Base-by-base conservation (phyloP, 2,113 vertebrate genomes). In the Peromyscus californicus region DNA sequence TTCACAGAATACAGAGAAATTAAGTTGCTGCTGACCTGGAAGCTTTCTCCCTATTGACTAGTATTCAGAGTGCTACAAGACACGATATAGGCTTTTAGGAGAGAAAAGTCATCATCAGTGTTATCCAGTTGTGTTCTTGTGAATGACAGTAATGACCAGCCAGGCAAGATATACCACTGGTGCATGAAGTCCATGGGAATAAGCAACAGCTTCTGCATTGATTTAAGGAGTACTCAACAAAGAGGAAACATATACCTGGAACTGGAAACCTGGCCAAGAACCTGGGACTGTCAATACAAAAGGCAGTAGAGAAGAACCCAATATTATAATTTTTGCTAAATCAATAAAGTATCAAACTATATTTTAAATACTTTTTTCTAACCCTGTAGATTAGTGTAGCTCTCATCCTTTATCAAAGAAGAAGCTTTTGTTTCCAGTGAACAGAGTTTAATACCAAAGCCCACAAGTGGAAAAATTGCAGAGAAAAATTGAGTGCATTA, bases 91-190 rank as follows among this genome's bases (percentile, higher is more conserved):
- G 36, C 5, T 22, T 57, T 80, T 12, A 12, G 21, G 51, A 19
- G 17, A 31, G 21, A 12, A 6, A 57, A 57, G 9, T n/a, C 54
- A 82, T 57, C 51, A 57, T 57, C 10, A 54, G 8, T 80, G 21
- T 80, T 80, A 22, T 21, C 16, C 31, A 54, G 8, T 80, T 80
- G 31, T 80, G 7, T 54, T 54, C 17, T 29, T 80, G 17, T 80
- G 17, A 33, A 80, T 54, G 33, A 36, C 3, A 54, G 0, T 51
- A 21, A 54, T 17, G 16, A 54, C 29, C 0, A 8, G 0, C 0
- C 16, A 33, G 16, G 15, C 45, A 54, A 36, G 17, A 36, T 80
- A 36, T 80, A 33, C 8, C 17, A 54, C 19, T 80, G 31, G 19
- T 80, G 9, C 16, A 80, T 54, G 9, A 54, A 80, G 31, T 36